Evolutionary conservation across 2,888 invertebrate genomes (phyloP).

Genomic region (Rhagonycha fulva): DNA sequence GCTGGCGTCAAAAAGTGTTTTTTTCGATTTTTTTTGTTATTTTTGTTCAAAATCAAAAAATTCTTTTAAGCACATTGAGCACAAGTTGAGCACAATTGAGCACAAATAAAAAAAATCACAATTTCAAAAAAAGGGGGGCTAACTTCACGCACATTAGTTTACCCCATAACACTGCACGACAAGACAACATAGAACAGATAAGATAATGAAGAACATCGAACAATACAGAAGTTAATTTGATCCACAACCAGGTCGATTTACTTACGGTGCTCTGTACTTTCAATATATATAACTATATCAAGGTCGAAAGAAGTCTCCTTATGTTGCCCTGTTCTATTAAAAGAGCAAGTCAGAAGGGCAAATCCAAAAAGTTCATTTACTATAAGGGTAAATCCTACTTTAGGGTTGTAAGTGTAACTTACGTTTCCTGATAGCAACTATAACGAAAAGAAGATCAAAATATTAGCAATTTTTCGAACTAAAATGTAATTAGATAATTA

Average conservation of each 20-base stretch:
- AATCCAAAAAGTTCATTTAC: slow-evolving; percentile 45
- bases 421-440: slow-evolving; percentile 45
- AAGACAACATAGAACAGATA: slow-evolving; percentile 9
- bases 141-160: too few relatives aligned
- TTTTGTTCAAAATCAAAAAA: too few relatives aligned
- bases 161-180: slow-evolving; percentile 30
- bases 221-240: slow-evolving; percentile 2
- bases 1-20: too few relatives aligned
- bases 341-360: slow-evolving; percentile 44
- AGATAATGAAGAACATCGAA: slow-evolving; percentile 7
- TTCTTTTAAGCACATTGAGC: too few relatives aligned
- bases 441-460: slow-evolving; percentile 14
- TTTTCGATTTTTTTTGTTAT: too few relatives aligned
- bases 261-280: slow-evolving; percentile 34
- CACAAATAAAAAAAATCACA: too few relatives aligned
- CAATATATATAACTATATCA: slow-evolving; percentile 26
- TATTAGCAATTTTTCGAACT: slow-evolving; percentile 8
- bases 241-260: background rate
- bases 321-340: slow-evolving; percentile 33
- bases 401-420: slow-evolving; percentile 52
- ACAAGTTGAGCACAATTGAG: too few relatives aligned
- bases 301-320: slow-evolving; percentile 9
- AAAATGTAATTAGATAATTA: background rate
- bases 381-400: slow-evolving; percentile 54
- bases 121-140: too few relatives aligned